phyloP scores from a whole-genome alignment of 2,797 vertebrate genomes.

The Graptemys geographica region DNA sequence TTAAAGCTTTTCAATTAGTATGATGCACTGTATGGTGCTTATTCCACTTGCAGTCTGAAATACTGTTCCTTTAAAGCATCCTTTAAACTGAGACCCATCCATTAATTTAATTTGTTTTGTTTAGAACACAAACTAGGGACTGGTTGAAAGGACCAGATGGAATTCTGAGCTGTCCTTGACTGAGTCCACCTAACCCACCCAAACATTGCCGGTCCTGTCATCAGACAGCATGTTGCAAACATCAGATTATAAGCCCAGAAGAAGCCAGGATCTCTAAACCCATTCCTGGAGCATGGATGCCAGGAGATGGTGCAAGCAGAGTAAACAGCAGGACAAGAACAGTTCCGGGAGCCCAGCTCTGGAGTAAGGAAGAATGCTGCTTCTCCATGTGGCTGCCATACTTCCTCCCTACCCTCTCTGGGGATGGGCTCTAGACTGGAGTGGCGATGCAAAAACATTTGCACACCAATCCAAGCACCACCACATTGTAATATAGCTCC shows the following conservation, averaged over 20 bases:
- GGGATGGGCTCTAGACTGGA: too few relatives aligned
- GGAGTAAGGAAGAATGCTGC: neutral
- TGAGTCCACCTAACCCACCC: neutral
- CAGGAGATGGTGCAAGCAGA: neutral
- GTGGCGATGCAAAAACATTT: fast-evolving
- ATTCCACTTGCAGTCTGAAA: neutral
- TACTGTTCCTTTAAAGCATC: neutral
- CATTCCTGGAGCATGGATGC: neutral
- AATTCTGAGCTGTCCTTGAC: neutral
- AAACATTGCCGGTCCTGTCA: neutral
- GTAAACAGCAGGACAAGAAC: neutral
- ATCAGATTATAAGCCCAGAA: neutral
- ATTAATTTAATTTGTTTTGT: neutral
- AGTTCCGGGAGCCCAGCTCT: neutral
- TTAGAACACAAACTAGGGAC: neutral
- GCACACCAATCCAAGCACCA: neutral
- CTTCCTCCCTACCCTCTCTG: neutral
- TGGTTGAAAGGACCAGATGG: neutral
- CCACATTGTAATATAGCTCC: fast-evolving
- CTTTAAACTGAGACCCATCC: neutral
- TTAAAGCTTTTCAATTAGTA: neutral
- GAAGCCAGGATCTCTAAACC: neutral
- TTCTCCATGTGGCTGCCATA: neutral
- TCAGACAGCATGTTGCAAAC: neutral
- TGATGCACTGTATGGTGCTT: fast-evolving